These are phyloP conservation scores for Acipenser transmontanus DNA, from an alignment of 2,797 vertebrate species.

Conservation along the genomic window DNA sequence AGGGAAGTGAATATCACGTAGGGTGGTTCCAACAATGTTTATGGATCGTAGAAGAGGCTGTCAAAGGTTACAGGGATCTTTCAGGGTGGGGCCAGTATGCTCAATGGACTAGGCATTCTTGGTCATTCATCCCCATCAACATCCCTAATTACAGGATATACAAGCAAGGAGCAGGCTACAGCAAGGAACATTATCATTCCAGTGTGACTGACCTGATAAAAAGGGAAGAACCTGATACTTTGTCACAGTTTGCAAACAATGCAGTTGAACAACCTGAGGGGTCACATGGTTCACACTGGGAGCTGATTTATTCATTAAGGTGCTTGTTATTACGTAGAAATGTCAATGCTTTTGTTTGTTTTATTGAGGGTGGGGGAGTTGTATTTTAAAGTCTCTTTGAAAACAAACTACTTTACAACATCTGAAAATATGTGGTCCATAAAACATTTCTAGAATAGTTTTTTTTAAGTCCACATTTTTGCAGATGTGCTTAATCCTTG, in stretches of 20 bases:
- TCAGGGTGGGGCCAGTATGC: constrained; percentile 41
- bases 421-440: too few species aligned
- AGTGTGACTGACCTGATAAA: constrained; percentile 42
- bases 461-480: too few species aligned
- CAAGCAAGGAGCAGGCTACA: constrained; percentile 34
- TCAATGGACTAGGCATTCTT: constrained; percentile 48
- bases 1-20: constrained; percentile 49
- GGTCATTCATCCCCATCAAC: constrained; percentile 42
- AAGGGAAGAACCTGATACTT: constrained; percentile 56
- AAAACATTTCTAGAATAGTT: too few species aligned
- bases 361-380: background rate
- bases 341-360: too few species aligned
- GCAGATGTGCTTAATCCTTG: too few species aligned
- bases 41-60: constrained; percentile 39
- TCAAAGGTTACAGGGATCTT: constrained; percentile 42
- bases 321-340: background rate
- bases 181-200: constrained; percentile 30
- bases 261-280: constrained; percentile 50
- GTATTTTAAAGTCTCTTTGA: too few species aligned
- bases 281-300: constrained; percentile 43
- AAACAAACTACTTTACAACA: too few species aligned
- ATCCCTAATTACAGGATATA: constrained; percentile 44
- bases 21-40: constrained; percentile 35
- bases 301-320: constrained; percentile 24
- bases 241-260: constrained; percentile 73